Base-by-base conservation (phyloP, 2,113 vertebrate genomes). In the Callopanchax toddi region DNA sequence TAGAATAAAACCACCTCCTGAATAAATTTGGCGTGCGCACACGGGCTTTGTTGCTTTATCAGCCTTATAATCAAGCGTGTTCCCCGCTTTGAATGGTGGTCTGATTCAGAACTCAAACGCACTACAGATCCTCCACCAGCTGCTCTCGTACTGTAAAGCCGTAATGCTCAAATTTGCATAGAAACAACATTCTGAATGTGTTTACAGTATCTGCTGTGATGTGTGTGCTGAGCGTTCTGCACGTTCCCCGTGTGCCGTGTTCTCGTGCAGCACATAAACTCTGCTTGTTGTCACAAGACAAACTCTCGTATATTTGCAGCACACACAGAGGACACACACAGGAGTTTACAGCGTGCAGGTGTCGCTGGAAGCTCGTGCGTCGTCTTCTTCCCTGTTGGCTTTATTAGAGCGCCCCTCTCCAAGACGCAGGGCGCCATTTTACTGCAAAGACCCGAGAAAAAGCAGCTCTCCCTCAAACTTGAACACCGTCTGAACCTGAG, bases 131-230 rank as follows among this genome's bases (percentile, higher is more conserved):
- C 61, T 71, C 60, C 76, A 67, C 65, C 36, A 49, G 59, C 10
- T 12, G 43, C 75, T 71, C 69, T 79, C 59, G 54, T 51, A 70
- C 60, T 57, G 62, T 71, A 76, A 72, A 68, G 45, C 56, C 60
- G 59, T 56, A 43, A 49, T 50, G 71, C 43, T 69, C 53, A 26
- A 17, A 84, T 89, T 82, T 71, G 64, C 84, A 87, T 76, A 78
- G 51, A 78, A 74, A 79, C 72, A 76, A 76, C 69, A 68, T 56
- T 53, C 37, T 55, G 69, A 73, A 74, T 45, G 67, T 71, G 67
- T 79, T 78, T 60, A 72, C 62, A 67, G 40, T 62, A 65, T 77
- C 65, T 62, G 51, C 65, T 65, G 32, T 40, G 73, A 67, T 56
- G 16, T 51, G 71, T 34, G 54, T 12, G 15, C 51, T 29, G 36